Evolutionary conservation across 1,140 invertebrate genomes (phyloP).

Genomic region (Solenopsis invicta): DNA sequence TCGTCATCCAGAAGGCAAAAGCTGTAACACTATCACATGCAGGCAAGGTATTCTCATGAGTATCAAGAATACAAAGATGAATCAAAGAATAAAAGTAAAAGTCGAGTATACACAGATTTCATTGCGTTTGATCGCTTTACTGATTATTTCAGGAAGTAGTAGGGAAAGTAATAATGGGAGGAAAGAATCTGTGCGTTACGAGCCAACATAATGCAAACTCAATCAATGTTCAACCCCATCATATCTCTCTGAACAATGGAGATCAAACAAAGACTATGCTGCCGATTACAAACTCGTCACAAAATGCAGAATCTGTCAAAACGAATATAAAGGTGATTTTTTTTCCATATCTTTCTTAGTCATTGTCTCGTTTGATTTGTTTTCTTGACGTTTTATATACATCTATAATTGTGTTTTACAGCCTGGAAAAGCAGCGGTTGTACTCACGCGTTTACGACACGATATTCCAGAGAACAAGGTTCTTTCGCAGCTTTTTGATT

Average conservation of each 20-base stretch:
- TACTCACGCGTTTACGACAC: slow-evolving; percentile 74
- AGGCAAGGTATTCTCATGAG: slow-evolving; percentile 79
- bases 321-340: slow-evolving; percentile 69
- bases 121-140: slow-evolving; percentile 2
- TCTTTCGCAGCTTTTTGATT: slow-evolving; percentile 77
- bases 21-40: slow-evolving; percentile 83
- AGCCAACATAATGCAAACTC: slow-evolving; percentile 79
- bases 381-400: neutral
- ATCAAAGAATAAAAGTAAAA: slow-evolving; percentile 11
- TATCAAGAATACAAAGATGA: slow-evolving; percentile 8
- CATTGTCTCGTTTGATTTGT: neutral
- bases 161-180: slow-evolving; percentile 83
- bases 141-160: slow-evolving; percentile 80
- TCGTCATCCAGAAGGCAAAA: slow-evolving; percentile 83
- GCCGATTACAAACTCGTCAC: slow-evolving; percentile 68
- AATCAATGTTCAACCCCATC: slow-evolving; percentile 78
- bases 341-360: neutral
- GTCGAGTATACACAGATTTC: neutral
- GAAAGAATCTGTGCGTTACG: slow-evolving; percentile 80
- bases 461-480: slow-evolving; percentile 77
- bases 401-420: slow-evolving; percentile 67
- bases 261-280: slow-evolving; percentile 78
- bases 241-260: slow-evolving; percentile 78
- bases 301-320: slow-evolving; percentile 70
- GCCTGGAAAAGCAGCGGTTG: slow-evolving; percentile 76